phyloP scores from a whole-genome alignment of 53 echinoderm and acorn worm species.

The Patiria pectinifera region DNA sequence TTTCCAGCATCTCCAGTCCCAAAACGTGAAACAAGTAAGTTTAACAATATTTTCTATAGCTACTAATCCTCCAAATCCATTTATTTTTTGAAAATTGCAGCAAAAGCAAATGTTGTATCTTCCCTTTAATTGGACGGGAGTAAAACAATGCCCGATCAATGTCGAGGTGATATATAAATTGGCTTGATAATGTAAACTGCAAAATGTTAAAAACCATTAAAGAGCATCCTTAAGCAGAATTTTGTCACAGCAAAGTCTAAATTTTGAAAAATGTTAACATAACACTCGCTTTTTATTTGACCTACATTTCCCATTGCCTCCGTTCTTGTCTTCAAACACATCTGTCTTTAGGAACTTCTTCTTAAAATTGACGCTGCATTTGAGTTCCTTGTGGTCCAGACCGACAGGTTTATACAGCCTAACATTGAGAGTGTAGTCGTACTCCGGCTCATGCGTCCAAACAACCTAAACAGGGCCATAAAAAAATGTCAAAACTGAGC shows the following conservation, averaged over 20 bases:
- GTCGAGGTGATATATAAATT: no score
- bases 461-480: slow-evolving; percentile 12
- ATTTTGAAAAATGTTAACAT: neutral
- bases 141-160: no score
- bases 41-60: no score
- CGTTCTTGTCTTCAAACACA: slow-evolving; percentile 58
- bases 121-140: no score
- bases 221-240: neutral
- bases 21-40: no score
- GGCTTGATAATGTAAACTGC: neutral
- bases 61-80: no score
- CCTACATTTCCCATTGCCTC: slow-evolving; percentile 65
- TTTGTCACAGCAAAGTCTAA: neutral
- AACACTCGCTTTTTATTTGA: neutral
- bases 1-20: no score
- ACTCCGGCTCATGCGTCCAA: slow-evolving; percentile 97
- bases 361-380: slow-evolving; percentile 88
- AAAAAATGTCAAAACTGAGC: neutral
- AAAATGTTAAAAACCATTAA: neutral
- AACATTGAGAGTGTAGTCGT: slow-evolving; percentile 88
- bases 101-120: no score
- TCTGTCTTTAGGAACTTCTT: slow-evolving; percentile 86
- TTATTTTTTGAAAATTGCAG: no score
- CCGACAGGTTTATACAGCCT: slow-evolving; percentile 83
- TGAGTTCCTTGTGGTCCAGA: slow-evolving; percentile 72